Percentiles rank a stretch among this genome's conserved stretches.
Conservation (phyloP, 1,140 invertebrate genomes). For the Euwallacea fornicatus region DNA sequence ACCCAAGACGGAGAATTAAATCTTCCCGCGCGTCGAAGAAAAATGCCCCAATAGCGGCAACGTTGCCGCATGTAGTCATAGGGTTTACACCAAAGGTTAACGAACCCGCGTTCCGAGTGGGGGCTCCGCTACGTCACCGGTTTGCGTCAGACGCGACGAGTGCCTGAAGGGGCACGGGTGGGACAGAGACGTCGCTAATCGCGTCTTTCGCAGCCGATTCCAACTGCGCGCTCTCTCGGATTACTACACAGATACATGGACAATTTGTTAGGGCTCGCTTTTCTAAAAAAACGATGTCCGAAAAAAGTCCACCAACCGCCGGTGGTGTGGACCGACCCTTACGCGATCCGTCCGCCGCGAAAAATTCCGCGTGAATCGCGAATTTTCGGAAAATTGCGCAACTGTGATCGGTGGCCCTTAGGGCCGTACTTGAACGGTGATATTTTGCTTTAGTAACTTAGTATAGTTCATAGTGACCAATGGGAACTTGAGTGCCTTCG, state of each 20-base stretch:
- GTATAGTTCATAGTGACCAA: too few species aligned
- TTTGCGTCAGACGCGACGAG: not conserved
- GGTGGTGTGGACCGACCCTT: too few species aligned
- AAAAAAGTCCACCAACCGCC: not conserved
- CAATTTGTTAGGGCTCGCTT: slow-evolving; percentile 50
- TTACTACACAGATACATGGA: slow-evolving; percentile 52
- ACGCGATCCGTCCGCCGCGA: not conserved
- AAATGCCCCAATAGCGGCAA: slow-evolving; percentile 19
- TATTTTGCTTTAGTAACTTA: too few species aligned
- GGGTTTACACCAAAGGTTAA: slow-evolving; percentile 44
- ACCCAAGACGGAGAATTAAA: too few species aligned
- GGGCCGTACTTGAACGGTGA: too few species aligned
- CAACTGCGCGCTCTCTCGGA: slow-evolving; percentile 44
- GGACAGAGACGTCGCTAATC: slow-evolving; percentile 40
- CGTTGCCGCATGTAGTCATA: slow-evolving; percentile 40
- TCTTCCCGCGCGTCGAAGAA: not conserved
- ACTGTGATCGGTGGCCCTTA: not conserved
- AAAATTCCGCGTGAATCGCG: not conserved
- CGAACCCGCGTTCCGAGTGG: slow-evolving; percentile 45
- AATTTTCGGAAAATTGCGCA: not conserved
- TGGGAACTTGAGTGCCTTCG: too few species aligned
- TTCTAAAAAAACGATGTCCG: slow-evolving; percentile 44
- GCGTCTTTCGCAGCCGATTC: slow-evolving; percentile 22
- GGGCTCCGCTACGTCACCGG: slow-evolving; percentile 49
- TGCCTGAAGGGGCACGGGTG: not conserved